Evolutionary conservation across 2,797 vertebrate species (phyloP).

Genomic region (Phrynocephalus guinanensis): DNA sequence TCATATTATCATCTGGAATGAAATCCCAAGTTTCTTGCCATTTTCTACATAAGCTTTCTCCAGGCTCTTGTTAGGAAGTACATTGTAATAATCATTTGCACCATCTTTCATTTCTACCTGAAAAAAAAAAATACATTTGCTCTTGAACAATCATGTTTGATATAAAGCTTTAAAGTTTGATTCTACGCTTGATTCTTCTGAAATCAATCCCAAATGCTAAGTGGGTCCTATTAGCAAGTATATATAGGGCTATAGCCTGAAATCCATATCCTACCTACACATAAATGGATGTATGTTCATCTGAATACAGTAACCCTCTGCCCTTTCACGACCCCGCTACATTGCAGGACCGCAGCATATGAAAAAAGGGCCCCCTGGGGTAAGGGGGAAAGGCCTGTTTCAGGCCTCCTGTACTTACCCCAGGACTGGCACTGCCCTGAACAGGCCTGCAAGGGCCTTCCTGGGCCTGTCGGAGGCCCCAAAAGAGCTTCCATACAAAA

Average conservation of each 20-base stretch:
- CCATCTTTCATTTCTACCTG: constrained; percentile 86
- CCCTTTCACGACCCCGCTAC: too few species aligned
- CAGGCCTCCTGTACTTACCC: too few species aligned
- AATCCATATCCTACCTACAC: background rate
- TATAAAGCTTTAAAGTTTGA: constrained; percentile 14
- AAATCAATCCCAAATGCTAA: background rate
- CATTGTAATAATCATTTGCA: constrained; percentile 81
- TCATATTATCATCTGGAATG: constrained; percentile 79
- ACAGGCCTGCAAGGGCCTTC: too few species aligned
- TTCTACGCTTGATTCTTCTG: background rate
- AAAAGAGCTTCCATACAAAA: too few species aligned
- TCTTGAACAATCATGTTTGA: constrained; percentile 24
- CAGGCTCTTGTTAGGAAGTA: constrained; percentile 87
- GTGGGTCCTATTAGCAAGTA: background rate
- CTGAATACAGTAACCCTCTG: background rate
- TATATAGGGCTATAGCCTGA: background rate
- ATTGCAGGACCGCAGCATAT: too few species aligned
- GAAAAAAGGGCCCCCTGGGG: too few species aligned
- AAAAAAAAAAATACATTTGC: constrained; percentile 34
- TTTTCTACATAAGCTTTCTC: constrained; percentile 84
- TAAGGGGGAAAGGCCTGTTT: too few species aligned
- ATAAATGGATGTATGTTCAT: background rate
- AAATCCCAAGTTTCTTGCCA: constrained; percentile 86
- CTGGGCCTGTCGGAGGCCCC: too few species aligned
- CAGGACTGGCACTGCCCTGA: too few species aligned